A percentile compares a stretch with the other conserved stretches of the same genome.
phyloP scores from a whole-genome alignment of 2,888 invertebrate species.

The Eupeodes latifasciatus region DNA sequence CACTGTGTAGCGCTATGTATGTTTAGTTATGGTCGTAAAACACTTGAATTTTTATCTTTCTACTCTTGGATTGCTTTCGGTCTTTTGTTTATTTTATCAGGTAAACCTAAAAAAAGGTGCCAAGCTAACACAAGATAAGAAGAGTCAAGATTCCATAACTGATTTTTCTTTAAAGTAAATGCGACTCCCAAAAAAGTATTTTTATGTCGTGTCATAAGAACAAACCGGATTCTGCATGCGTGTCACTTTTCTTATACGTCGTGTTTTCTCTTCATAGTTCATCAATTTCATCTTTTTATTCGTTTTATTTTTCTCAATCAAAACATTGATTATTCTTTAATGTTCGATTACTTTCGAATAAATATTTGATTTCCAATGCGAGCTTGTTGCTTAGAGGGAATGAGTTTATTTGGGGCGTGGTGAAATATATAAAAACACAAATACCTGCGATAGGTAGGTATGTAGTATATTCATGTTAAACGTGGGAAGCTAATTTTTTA shows the following conservation, averaged over 20 bases:
- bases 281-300: background rate
- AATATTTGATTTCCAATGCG: too few species aligned
- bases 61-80: slow-evolving; percentile 13
- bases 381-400: slow-evolving; percentile 30
- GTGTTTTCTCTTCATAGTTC: slow-evolving; percentile 29
- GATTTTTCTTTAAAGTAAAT: background rate
- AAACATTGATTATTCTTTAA: slow-evolving; percentile 31
- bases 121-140: slow-evolving; percentile 8
- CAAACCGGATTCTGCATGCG: slow-evolving; percentile 66
- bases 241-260: slow-evolving; percentile 68
- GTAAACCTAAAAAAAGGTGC: background rate
- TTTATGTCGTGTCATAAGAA: slow-evolving; percentile 13
- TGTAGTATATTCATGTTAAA: too few species aligned
- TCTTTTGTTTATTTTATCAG: slow-evolving; percentile 39
- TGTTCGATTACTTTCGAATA: background rate
- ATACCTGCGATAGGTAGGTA: background rate
- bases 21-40: slow-evolving; percentile 11
- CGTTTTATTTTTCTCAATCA: slow-evolving; percentile 1
- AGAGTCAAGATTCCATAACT: slow-evolving; percentile 9
- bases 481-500: slow-evolving; percentile 1
- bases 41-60: slow-evolving; percentile 22
- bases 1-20: background rate
- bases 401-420: slow-evolving; percentile 30
- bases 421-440: background rate
- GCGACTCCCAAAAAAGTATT: background rate